Evolutionary conservation across 2,888 invertebrate species (phyloP).

Genomic region (Abscondita cerata): DNA sequence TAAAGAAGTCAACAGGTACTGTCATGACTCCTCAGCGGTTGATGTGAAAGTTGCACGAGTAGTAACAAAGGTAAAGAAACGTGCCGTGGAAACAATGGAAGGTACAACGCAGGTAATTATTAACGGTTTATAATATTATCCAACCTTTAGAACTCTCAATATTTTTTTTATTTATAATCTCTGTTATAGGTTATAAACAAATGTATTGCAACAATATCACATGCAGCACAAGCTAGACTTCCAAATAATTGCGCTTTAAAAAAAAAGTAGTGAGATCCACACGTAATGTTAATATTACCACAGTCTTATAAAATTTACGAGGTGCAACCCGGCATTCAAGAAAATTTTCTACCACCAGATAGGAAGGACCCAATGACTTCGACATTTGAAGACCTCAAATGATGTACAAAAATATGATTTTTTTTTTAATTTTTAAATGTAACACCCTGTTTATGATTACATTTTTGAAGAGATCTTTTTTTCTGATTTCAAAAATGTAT

Average conservation of each 20-base stretch:
- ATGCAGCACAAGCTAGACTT: not conserved
- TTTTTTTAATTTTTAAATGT: too few relatives aligned
- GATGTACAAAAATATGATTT: not conserved
- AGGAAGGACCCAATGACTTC: slow-evolving; percentile 5
- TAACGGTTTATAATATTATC: not conserved
- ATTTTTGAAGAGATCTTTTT: too few relatives aligned
- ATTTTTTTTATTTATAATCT: not conserved
- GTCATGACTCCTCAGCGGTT: slow-evolving; percentile 1
- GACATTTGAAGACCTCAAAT: slow-evolving; percentile 3
- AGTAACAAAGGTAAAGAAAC: not conserved
- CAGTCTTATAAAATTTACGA: not conserved
- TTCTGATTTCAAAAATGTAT: too few relatives aligned
- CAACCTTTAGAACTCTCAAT: too few relatives aligned
- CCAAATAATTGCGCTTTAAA: not conserved
- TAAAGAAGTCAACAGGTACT: not conserved
- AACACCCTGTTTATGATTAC: too few relatives aligned
- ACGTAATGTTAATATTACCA: not conserved
- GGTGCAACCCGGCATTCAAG: not conserved
- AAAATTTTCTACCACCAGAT: not conserved
- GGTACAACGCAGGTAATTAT: not conserved
- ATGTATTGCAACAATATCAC: slow-evolving; percentile 1
- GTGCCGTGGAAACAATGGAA: not conserved
- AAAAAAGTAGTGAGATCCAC: not conserved
- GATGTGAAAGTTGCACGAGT: not conserved
- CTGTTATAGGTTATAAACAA: slow-evolving; percentile 4